These are phyloP conservation scores for Acrocephalus kingi DNA, from an alignment of 2,113 vertebrate species.

Conservation along the genomic window DNA sequence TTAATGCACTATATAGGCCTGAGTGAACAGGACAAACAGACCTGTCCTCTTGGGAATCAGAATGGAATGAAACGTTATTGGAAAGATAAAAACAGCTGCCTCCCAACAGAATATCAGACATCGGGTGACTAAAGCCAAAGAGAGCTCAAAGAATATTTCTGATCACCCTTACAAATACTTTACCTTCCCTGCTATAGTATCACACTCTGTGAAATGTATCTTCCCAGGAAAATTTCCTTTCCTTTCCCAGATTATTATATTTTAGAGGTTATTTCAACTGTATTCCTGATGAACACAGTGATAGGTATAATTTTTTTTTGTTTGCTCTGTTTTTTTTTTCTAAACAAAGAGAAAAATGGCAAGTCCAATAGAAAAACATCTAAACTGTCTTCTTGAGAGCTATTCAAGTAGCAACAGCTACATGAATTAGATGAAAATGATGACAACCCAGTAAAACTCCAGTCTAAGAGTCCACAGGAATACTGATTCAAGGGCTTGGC, in stretches of 20 bases:
- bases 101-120: neutral
- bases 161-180: neutral
- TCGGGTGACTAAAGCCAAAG: neutral
- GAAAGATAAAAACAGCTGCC: neutral
- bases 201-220: neutral
- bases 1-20: neutral
- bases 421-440: neutral
- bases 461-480: neutral
- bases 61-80: neutral
- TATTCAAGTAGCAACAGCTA: neutral
- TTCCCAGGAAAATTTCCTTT: neutral
- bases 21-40: neutral
- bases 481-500: neutral
- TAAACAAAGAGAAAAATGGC: neutral
- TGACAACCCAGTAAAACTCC: neutral
- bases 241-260: neutral
- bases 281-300: neutral
- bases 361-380: neutral
- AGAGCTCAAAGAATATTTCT: neutral
- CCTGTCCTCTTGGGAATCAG: neutral
- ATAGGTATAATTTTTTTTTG: rapidly evolving
- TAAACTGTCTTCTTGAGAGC: neutral
- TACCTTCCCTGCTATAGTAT: neutral
- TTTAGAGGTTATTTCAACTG: neutral
- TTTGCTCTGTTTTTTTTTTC: neutral